Evolutionary conservation across 53 echinoderm and acorn worm species (phyloP).

Genomic region (Zoroaster sp.): DNA sequence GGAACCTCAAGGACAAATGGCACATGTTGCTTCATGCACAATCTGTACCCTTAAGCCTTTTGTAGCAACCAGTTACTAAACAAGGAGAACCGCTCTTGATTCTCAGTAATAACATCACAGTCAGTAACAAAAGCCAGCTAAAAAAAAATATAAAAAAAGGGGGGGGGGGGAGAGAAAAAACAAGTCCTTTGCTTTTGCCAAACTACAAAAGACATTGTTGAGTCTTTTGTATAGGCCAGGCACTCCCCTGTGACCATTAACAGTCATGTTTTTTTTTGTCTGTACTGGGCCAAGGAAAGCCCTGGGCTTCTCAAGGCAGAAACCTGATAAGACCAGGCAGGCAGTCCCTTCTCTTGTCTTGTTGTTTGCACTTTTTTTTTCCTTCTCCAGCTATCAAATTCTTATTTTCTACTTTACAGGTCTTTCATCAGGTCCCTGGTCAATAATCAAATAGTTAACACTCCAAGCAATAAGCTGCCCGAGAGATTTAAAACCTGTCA

Average conservation of each 20-base stretch:
- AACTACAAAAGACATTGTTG: slow-evolving; percentile 39
- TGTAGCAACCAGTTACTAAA: background rate
- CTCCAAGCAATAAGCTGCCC: background rate
- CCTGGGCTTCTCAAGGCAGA: background rate
- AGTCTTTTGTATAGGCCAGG: background rate
- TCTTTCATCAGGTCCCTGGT: background rate
- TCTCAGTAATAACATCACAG: background rate
- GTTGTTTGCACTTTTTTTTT: background rate
- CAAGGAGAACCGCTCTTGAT: background rate
- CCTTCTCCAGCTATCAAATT: background rate
- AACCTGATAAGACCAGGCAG: slow-evolving; percentile 14
- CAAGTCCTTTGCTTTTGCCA: background rate
- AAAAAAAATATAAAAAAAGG: background rate
- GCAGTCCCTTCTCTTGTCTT: too few species aligned
- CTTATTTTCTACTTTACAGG: background rate
- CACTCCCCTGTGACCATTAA: slow-evolving; percentile 26
- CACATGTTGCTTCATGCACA: background rate
- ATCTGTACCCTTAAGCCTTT: background rate
- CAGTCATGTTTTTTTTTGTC: background rate
- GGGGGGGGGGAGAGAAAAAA: background rate
- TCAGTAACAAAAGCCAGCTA: background rate
- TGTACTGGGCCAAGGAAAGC: background rate
- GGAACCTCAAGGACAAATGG: background rate
- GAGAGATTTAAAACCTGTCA: background rate
- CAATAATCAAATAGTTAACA: background rate